Conservation (phyloP, 2,797 vertebrate species). For the Sebastes taczanowskii region DNA sequence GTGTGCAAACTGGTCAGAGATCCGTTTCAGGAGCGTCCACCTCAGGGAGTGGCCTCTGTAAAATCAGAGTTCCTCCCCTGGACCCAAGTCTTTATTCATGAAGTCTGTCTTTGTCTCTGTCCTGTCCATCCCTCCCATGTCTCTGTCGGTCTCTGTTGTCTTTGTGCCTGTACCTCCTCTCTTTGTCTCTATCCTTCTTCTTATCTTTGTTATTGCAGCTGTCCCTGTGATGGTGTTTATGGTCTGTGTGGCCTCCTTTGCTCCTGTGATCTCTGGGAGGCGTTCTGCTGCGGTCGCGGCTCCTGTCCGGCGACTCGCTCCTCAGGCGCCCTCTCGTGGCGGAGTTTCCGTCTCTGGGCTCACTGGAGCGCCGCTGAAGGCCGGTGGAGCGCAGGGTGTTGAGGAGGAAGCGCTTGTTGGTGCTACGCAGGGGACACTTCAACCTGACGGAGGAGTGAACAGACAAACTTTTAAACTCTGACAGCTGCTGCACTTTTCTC, state of each 20-base stretch:
- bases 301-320: constrained; percentile 49
- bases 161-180: constrained; percentile 46
- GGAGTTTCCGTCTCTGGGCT: constrained; percentile 19
- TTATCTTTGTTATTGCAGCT: constrained; percentile 42
- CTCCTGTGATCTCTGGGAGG: constrained; percentile 52
- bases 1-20: constrained; percentile 10
- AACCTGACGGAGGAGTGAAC: constrained; percentile 82
- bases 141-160: constrained; percentile 39
- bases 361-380: constrained; percentile 41
- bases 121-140: constrained; percentile 34
- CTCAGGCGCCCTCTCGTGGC: constrained; percentile 41
- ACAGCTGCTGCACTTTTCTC: neutral
- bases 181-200: constrained; percentile 54
- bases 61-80: constrained; percentile 13
- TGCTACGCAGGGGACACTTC: constrained; percentile 93
- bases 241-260: constrained; percentile 30
- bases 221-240: constrained; percentile 48
- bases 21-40: constrained; percentile 13
- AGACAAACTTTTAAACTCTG: neutral
- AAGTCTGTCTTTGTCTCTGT: constrained; percentile 53
- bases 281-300: constrained; percentile 59
- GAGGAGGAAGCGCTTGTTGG: constrained; percentile 96
- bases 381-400: constrained; percentile 93
- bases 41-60: constrained; percentile 3
- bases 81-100: constrained; percentile 29